Base-by-base conservation (phyloP, 1,140 invertebrate species). In the Drosophila sproati region DNA sequence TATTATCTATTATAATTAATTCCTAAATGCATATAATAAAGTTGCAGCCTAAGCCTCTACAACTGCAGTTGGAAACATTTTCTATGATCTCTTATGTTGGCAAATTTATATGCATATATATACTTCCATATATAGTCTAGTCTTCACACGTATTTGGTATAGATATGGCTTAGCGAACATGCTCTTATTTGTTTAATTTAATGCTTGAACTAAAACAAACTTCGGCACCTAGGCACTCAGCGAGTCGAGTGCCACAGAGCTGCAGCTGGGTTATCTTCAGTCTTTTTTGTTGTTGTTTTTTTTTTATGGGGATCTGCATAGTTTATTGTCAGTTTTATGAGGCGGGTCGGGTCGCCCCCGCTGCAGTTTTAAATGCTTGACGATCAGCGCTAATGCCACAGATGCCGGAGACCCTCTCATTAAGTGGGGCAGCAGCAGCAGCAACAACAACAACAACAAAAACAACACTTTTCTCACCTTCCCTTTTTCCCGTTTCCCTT, bases 391-490 rank as follows among this genome's bases (percentile, higher is more conserved):
- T 87, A 88, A 80, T 87, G 80, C 83, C 77, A 43, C 37, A 20
- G 20, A 20, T 54, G 55, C n/a, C 47, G 45, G 31, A 68, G 54
- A 63, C 51, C 60, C 67, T 67, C 50, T 70, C 54, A 77, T 79
- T 79, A 78, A 78, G 56, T 78, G 62, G 77, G 59, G 43, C 71
- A 74, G 39, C 62, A 77, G 20, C 20, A 20, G 20, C 20, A 20
- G 20, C 20, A 12, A 45, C 52, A 76, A 80, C 43, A 52, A 52
- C 32, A 56, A 52, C 47, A 73, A 62, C 34, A 68, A 48, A 61
- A 68, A 47, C 55, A 63, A 67, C 72, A 80, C 80, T 88, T 89
- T 87, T 88, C 85, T 88, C 83, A 88, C 83, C 85, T 87, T 82
- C 55, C 75, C 82, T 74, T 76, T 20, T 20, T 20, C 20, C 20